Base-by-base conservation (phyloP, 1,140 invertebrate species). In the Atta texana region DNA sequence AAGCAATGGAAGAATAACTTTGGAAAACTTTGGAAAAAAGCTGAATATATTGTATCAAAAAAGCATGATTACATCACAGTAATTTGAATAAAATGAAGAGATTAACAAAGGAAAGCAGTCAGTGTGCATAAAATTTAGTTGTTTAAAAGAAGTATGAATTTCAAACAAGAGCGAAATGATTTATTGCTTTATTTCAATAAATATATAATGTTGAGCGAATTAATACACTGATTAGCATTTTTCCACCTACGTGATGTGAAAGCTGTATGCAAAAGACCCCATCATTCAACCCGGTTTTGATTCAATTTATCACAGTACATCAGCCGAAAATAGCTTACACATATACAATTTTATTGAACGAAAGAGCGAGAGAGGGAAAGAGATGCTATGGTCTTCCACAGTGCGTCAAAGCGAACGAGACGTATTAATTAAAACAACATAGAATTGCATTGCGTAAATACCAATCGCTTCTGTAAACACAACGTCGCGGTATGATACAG, bases 391-490 rank as follows among this genome's bases (percentile, higher is more conserved):
- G 77, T 86, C 88, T 90, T 90, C 85, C 89, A 89, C 71, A 51
- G 69, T 74, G 39, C 69, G 44, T 74, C 69, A 84, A 75, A 84
- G 80, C 69, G 68, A 12, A 84, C 82, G 61, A 61, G 61, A 86
- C 75, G 82, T 72, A 88, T 88, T 75, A 85, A 88, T 86, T 78
- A 78, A 69, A 80, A 88, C 69, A 84, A 84, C 69, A 71, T 74
- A 84, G 80, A 84, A 61, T 84, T 57, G 80, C 80, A 84, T 63
- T 61, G 80, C 80, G 80, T 61, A 84, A 84, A 84, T 82, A 82
- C 34, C 53, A 51, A 24, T 28, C 68, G 55, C 55, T 75, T 74
- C 39, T 84, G 55, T 64, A 84, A 84, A 74, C 69, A 84, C 24
- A 61, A 75, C 69, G 18, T 61, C 57, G 39, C 55, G 14, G 55